A percentile compares a stretch with the other conserved stretches of the same genome.
These are phyloP conservation scores for Lymantria dispar DNA, from an alignment of 2,888 invertebrate species.

Conservation along the genomic window DNA sequence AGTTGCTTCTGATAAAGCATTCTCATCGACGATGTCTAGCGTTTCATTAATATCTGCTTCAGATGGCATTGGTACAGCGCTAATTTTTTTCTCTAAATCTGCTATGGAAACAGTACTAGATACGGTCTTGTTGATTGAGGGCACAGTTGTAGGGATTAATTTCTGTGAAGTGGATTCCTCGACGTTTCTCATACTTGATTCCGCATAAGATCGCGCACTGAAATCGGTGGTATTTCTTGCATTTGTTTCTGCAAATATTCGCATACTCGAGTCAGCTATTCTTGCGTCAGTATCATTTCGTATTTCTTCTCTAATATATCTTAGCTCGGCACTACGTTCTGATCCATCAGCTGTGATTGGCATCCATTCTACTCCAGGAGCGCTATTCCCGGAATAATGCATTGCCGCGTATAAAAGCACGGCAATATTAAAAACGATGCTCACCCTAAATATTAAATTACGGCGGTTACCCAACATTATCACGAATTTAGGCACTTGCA, in stretches of 20 bases:
- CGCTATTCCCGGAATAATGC: conserved; percentile 73
- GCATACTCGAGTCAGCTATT: conserved; percentile 11
- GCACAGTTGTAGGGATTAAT: conserved; percentile 61
- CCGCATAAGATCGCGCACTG: neutral
- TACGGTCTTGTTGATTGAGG: conserved; percentile 66
- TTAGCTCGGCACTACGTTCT: conserved; percentile 54
- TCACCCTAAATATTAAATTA: conserved; percentile 88
- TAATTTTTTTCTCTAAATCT: conserved; percentile 61
- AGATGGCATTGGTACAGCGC: conserved; percentile 45
- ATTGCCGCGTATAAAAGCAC: conserved; percentile 88
- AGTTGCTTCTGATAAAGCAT: conserved; percentile 61
- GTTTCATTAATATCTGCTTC: conserved; percentile 61
- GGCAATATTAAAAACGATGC: conserved; percentile 88
- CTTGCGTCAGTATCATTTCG: conserved; percentile 53
- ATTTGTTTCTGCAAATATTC: neutral
- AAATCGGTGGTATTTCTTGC: conserved; percentile 18
- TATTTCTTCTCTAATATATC: conserved; percentile 42
- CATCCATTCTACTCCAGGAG: conserved; percentile 61
- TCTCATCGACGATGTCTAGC: conserved; percentile 64
- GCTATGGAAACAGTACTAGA: conserved; percentile 67
- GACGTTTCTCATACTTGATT: conserved; percentile 36
- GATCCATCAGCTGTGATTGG: conserved; percentile 63
- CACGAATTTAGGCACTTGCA: conserved; percentile 69
- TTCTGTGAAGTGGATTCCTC: conserved; percentile 70
- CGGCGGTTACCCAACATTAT: conserved; percentile 78